Conservation (phyloP, 2,797 vertebrate species). For the Lutjanus campechanus region DNA sequence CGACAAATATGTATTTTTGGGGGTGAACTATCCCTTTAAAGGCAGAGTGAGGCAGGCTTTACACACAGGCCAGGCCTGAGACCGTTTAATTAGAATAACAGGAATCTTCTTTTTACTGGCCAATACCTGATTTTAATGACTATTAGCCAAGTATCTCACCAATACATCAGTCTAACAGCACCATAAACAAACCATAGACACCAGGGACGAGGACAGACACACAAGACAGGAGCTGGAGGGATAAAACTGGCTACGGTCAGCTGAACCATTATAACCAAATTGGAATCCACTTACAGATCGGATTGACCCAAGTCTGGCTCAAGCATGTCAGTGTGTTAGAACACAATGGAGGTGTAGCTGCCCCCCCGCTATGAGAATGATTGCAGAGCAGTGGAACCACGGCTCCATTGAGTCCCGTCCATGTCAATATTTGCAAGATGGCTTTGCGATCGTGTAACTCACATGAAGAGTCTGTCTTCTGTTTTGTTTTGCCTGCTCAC, state of each 20-base stretch:
- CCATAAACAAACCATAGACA: conserved; percentile 16
- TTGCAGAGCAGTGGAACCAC: too few relatives aligned
- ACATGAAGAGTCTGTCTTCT: too few relatives aligned
- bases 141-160: neutral
- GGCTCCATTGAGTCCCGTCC: too few relatives aligned
- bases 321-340: too few relatives aligned
- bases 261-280: neutral
- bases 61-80: neutral
- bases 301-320: neutral
- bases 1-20: too few relatives aligned
- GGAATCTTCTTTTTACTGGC: neutral
- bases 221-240: neutral
- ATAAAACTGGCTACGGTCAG: too few relatives aligned
- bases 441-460: too few relatives aligned
- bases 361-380: too few relatives aligned
- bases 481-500: too few relatives aligned
- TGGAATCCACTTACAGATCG: neutral
- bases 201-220: conserved; percentile 17
- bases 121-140: neutral
- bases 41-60: neutral
- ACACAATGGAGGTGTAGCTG: too few relatives aligned
- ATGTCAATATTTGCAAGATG: too few relatives aligned
- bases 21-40: too few relatives aligned
- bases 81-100: neutral
- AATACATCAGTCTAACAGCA: conserved; percentile 1